Evolutionary conservation across 2,113 vertebrate genomes (phyloP), one percentile per base, ranked within the genome.

Genomic region (Panurus biarmicus): DNA sequence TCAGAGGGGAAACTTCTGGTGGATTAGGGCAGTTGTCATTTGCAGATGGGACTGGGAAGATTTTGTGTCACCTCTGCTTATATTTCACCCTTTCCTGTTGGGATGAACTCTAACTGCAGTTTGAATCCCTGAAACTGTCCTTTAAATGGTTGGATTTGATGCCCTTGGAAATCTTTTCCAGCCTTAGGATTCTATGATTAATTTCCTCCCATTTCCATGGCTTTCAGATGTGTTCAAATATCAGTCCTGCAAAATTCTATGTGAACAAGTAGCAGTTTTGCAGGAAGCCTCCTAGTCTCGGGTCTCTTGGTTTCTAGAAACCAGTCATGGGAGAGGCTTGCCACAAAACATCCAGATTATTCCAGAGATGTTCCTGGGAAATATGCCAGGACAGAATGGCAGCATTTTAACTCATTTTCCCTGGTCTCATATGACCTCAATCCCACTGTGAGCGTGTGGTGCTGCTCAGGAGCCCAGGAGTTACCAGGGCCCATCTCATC

Each of bases 391-490:
- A 11, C 23, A 50, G 38, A 54, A 79, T 38, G 28, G 29, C 58
- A 48, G 25, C 28, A 23, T 1, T 75, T 81, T 36, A 64, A 57
- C 66, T 64, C 22, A 6, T 85, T 79, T 73, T 29, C 61, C 35
- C 31, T 23, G 25, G 21, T 50, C 4, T 24, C 36, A 12, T 4
- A 3, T 48, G 57, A 65, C 40, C 53, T 48, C 82, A 74, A 7
- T 33, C 44, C 56, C 16, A 31, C 12, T 5, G 14, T 22, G 45
- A 53, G n/a, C 0, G 0, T 19, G 33, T 14, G 48, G 56, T 28
- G 65, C 69, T 78, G 69, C 88, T 35, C 6, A 84, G 50, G 73
- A 61, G 24, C 73, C 60, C 60, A 25, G 51, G 61, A 31, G 38
- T 11, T 14, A 38, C 51, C 17, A 11, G 28, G 15, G 13, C 21